Percentiles rank a stretch among this genome's conserved stretches.
Conservation (phyloP, 2,888 invertebrate genomes). For the Conops quadrifasciatus region DNA sequence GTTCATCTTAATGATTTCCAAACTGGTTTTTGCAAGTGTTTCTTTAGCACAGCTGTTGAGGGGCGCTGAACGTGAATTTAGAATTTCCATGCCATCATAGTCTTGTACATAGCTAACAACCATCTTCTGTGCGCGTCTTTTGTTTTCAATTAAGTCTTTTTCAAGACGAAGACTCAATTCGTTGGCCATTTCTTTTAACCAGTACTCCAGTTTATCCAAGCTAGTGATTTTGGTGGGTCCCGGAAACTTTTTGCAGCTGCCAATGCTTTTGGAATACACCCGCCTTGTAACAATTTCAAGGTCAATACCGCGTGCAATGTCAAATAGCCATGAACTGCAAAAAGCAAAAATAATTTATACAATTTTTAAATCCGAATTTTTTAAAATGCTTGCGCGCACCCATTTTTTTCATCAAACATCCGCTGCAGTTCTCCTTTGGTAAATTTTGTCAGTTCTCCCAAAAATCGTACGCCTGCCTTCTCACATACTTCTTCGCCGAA, state of each 20-base stretch:
- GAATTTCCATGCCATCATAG: slow-evolving; percentile 68
- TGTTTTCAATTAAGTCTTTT: slow-evolving; percentile 82
- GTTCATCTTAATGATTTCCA: slow-evolving; percentile 74
- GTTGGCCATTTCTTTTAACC: slow-evolving; percentile 81
- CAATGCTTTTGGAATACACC: slow-evolving; percentile 90
- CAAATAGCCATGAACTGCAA: slow-evolving; percentile 81
- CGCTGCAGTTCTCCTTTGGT: slow-evolving; percentile 76
- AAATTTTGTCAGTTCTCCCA: slow-evolving; percentile 81
- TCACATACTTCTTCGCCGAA: slow-evolving; percentile 84
- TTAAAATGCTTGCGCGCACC: slow-evolving; percentile 68
- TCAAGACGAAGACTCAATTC: slow-evolving; percentile 86
- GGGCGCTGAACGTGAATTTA: slow-evolving; percentile 73
- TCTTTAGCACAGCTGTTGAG: slow-evolving; percentile 73
- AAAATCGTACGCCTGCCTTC: slow-evolving; percentile 76
- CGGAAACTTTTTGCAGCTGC: slow-evolving; percentile 93
- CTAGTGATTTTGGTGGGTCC: slow-evolving; percentile 79
- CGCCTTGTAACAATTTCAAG: slow-evolving; percentile 85
- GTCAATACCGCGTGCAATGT: slow-evolving; percentile 87
- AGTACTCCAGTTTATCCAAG: slow-evolving; percentile 75
- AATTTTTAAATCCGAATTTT: slow-evolving; percentile 1
- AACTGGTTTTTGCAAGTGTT: slow-evolving; percentile 72
- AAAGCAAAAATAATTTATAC: background rate
- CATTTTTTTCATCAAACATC: slow-evolving; percentile 85
- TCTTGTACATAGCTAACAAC: slow-evolving; percentile 76
- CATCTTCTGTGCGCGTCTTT: slow-evolving; percentile 79